Evolutionary conservation across 2,113 vertebrate genomes (phyloP).

Genomic region (Vulpes vulpes): DNA sequence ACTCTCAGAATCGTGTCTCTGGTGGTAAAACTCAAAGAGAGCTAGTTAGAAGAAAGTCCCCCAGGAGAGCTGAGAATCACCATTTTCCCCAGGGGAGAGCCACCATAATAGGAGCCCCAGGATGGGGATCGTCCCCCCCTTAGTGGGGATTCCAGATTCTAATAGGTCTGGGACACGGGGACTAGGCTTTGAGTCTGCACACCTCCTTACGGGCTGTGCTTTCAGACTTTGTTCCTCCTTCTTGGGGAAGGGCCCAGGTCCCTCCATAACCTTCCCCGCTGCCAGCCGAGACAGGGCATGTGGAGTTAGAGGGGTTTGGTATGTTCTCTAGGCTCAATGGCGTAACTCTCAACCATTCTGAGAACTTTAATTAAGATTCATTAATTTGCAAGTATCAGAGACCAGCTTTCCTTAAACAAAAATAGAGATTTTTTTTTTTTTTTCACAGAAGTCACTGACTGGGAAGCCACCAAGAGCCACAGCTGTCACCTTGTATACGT

Average conservation of each 20-base stretch:
- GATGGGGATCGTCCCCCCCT: neutral
- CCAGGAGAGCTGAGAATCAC: neutral
- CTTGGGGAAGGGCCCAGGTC: neutral
- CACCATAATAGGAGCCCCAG: neutral
- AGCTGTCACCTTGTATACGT: neutral
- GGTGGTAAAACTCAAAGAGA: neutral
- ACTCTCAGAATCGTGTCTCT: neutral
- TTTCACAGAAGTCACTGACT: neutral
- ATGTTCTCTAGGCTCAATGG: neutral
- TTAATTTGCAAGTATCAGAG: slow-evolving; percentile 26
- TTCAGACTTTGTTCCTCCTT: neutral
- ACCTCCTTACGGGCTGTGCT: too few species aligned
- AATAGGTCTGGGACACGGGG: neutral
- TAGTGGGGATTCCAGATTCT: neutral
- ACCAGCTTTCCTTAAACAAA: neutral
- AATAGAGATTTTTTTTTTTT: neutral
- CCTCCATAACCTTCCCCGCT: neutral
- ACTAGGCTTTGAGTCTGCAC: neutral
- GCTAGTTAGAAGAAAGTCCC: neutral
- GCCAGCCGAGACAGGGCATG: neutral
- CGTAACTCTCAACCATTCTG: neutral
- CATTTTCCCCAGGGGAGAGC: neutral
- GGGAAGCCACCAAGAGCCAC: neutral
- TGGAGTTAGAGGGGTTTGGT: neutral
- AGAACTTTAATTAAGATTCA: slow-evolving; percentile 20